Evolutionary conservation across 2,797 vertebrate species (phyloP).

Genomic region (Anabas testudineus): DNA sequence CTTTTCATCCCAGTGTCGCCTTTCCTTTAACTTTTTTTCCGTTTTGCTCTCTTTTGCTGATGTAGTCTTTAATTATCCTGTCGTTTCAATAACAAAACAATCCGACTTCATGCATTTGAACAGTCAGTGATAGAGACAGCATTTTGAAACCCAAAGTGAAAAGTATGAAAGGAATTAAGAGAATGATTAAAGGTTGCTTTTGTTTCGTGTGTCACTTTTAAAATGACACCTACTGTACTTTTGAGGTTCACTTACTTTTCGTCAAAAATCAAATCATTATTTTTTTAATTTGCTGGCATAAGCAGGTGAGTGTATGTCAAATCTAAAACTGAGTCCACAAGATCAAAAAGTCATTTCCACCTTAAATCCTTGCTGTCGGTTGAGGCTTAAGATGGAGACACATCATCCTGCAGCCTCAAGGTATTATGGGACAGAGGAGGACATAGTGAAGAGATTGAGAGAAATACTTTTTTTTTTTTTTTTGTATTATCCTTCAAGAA

Average conservation of each 20-base stretch:
- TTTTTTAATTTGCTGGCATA: constrained; percentile 15
- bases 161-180: background rate
- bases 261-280: constrained; percentile 14
- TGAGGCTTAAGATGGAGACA: constrained; percentile 68
- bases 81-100: constrained; percentile 1
- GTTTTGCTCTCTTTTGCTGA: constrained; percentile 9
- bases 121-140: background rate
- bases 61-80: constrained; percentile 15
- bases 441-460: constrained; percentile 67
- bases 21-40: constrained; percentile 45
- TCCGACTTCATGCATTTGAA: constrained; percentile 3
- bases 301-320: constrained; percentile 35
- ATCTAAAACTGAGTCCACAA: constrained; percentile 31
- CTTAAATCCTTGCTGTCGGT: constrained; percentile 66
- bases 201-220: background rate
- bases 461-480: constrained; percentile 46
- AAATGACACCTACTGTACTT: background rate
- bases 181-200: constrained; percentile 25
- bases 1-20: constrained; percentile 65
- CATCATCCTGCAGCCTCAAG: constrained; percentile 53
- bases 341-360: constrained; percentile 74
- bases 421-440: constrained; percentile 58
- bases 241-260: constrained; percentile 9
- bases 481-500: constrained; percentile 64
- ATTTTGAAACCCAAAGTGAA: constrained; percentile 17